A percentile compares a stretch with the other conserved stretches of the same genome.
These are phyloP conservation scores for Temnothorax curvispinosus DNA, from an alignment of 1,140 invertebrate genomes.

Conservation along the genomic window DNA sequence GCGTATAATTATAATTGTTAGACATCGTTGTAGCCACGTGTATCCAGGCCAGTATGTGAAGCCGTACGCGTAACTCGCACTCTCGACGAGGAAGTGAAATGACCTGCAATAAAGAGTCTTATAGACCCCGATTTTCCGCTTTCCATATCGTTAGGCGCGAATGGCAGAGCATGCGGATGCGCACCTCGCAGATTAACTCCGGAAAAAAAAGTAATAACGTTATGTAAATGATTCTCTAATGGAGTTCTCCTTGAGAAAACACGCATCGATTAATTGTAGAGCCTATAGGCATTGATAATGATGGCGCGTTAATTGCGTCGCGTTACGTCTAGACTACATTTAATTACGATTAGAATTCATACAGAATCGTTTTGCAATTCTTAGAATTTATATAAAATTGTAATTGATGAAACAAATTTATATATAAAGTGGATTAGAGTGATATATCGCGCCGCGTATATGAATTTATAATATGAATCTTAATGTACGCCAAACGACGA, in stretches of 20 bases:
- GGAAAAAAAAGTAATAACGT: background rate
- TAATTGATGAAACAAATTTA: background rate
- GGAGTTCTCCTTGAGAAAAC: background rate
- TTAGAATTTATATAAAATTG: background rate
- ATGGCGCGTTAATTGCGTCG: no score
- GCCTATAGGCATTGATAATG: background rate
- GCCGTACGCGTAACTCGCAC: background rate
- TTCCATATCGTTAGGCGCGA: background rate
- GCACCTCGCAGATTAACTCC: background rate
- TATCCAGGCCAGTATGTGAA: background rate
- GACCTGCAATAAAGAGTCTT: background rate
- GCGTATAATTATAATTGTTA: background rate
- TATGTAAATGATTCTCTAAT: background rate
- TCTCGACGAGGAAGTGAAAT: constrained; percentile 42
- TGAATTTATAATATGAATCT: background rate
- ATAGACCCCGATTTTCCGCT: constrained; percentile 12
- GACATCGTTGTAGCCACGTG: background rate
- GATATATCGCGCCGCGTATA: background rate
- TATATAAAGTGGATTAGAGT: background rate
- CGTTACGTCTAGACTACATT: no score
- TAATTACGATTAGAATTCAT: no score
- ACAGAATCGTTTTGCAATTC: no score
- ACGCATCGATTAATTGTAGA: background rate
- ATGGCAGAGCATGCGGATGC: background rate
- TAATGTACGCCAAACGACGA: background rate